Evolutionary conservation across 2,888 invertebrate species (phyloP), one percentile per base, ranked within the genome.

Genomic region (Matsumyia berberina): DNA sequence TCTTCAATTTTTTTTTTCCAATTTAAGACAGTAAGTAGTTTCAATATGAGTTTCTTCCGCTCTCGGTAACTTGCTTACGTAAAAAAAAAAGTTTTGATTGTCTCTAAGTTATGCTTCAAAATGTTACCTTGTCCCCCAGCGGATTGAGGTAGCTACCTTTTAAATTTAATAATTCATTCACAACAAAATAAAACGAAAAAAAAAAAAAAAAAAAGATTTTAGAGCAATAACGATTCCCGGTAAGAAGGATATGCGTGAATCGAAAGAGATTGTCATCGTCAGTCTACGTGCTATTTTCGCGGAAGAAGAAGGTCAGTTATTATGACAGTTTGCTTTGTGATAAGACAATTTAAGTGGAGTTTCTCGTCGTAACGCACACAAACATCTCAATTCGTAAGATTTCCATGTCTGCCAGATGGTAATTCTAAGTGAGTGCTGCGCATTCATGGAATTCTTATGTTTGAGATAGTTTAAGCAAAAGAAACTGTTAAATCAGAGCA

Each of bases 261-360:
- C 31, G 4, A 53, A 15, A 33, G 24, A 33, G 33, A 33, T 33
- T 53, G 51, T 51, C 29, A 29, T 24, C 4, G 24, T 24, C 24
- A 2, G 0, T 12, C 6, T 29, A 42, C 42, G 58, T 57, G 57
- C 0, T 19, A n/a, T n/a, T 51, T 12, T 15, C 0, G 2, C 3
- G n/a, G 31, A 15, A 9, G 12, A 19, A 29, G 8, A 33, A 15
- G 19, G 19, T 9, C 2, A 64, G 55, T 49, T n/a, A n/a, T 66
- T 66, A 57, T 49, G 66, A 66, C 74, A 74, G 35, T 76, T 67
- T 58, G 39, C 39, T 46, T 39, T 58, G 74, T 39, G 67, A 58
- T 60, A 55, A 9, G 55, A 37, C 37, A 12, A 37, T 24, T 9
- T 44, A 58, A 58, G 60, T 60, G 60, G n/a, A 44, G 15, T 44